Conservation (phyloP, 1,140 invertebrate genomes). For the Drosophila ananassae region DNA sequence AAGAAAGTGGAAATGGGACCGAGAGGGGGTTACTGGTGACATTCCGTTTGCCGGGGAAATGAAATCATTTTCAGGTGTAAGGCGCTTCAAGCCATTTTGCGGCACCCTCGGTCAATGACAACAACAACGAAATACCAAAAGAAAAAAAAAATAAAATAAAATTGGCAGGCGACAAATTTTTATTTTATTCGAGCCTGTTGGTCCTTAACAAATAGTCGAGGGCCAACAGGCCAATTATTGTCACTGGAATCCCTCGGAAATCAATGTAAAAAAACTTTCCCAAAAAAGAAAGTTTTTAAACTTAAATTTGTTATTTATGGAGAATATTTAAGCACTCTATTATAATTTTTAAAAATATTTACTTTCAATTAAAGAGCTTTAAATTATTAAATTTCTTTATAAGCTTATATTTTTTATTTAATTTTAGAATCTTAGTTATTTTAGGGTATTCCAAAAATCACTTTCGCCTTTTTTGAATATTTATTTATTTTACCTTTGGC, state of each 20-base stretch:
- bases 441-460: too few species aligned
- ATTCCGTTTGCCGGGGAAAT: conserved; percentile 40
- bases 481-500: too few species aligned
- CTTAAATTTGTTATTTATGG: too few species aligned
- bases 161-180: conserved; percentile 53
- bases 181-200: conserved; percentile 50
- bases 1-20: background rate
- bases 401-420: too few species aligned
- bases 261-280: background rate
- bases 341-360: too few species aligned
- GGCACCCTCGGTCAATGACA: conserved; percentile 18
- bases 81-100: conserved; percentile 66
- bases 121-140: background rate
- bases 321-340: too few species aligned
- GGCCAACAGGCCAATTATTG: conserved; percentile 17
- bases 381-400: too few species aligned
- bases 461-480: too few species aligned
- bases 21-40: background rate
- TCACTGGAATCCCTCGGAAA: conserved; percentile 8
- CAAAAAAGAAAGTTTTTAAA: background rate
- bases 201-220: conserved; percentile 28
- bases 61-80: conserved; percentile 77
- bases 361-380: too few species aligned
- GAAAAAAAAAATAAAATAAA: background rate
- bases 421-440: too few species aligned